These are phyloP conservation scores for Drosophila differens DNA, from an alignment of 2,888 invertebrate genomes.

Conservation along the genomic window DNA sequence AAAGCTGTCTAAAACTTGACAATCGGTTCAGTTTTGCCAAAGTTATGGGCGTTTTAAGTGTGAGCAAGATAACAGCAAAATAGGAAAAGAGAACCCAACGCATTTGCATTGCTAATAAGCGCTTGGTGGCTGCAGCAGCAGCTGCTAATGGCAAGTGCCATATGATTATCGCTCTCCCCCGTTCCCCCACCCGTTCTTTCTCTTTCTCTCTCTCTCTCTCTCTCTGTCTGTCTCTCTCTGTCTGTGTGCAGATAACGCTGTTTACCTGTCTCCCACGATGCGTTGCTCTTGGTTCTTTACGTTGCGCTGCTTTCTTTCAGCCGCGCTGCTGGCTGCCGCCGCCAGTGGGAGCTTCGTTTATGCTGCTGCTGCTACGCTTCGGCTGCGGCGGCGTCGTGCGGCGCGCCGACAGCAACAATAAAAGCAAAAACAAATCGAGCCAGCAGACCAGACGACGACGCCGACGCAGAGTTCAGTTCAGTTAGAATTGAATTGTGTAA, in stretches of 20 bases:
- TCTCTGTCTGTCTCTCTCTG: constrained; percentile 12
- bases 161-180: constrained; percentile 61
- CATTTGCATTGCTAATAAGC: constrained; percentile 71
- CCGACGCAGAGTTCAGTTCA: constrained; percentile 74
- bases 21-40: background rate
- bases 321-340: constrained; percentile 5
- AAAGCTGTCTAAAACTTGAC: background rate
- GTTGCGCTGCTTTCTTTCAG: constrained; percentile 53
- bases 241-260: constrained; percentile 9
- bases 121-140: constrained; percentile 51
- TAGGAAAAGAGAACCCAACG: constrained; percentile 14
- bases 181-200: background rate
- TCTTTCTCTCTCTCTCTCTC: constrained; percentile 26
- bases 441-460: constrained; percentile 61
- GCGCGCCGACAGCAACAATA: constrained; percentile 37
- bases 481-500: constrained; percentile 83
- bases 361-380: constrained; percentile 60
- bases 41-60: background rate
- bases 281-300: constrained; percentile 28
- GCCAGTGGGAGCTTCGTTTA: constrained; percentile 58
- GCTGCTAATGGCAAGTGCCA: constrained; percentile 46
- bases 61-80: background rate
- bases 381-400: constrained; percentile 58
- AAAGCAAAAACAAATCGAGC: constrained; percentile 41
- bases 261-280: constrained; percentile 51